Evolutionary conservation across 2,888 invertebrate species (phyloP).

Genomic region (Lasioglossum pauxillum): DNA sequence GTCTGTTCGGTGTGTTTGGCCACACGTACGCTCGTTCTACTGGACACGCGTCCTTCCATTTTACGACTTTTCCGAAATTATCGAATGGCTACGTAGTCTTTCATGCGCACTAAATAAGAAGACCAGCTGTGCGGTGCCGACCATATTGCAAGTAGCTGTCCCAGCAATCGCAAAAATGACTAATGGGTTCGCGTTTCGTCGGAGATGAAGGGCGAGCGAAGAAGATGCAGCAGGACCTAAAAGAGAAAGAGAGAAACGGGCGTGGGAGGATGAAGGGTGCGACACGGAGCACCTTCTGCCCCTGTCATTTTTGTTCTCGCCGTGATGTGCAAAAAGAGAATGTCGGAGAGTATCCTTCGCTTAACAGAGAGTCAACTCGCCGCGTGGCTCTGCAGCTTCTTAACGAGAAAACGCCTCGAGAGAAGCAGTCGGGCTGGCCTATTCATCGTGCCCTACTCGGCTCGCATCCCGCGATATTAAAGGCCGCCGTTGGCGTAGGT

Average conservation of each 20-base stretch:
- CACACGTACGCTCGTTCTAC: background rate
- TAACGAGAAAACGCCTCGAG: slow-evolving; percentile 63
- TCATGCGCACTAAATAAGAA: too few relatives aligned
- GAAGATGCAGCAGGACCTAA: background rate
- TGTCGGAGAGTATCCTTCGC: slow-evolving; percentile 35
- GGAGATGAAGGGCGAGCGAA: background rate
- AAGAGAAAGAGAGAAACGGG: background rate
- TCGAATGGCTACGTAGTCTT: too few relatives aligned
- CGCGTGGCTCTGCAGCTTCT: slow-evolving; percentile 45
- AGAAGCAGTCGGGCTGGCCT: slow-evolving; percentile 31
- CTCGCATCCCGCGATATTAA: slow-evolving; percentile 39
- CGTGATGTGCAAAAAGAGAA: background rate
- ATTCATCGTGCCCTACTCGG: slow-evolving; percentile 49
- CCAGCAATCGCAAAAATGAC: background rate
- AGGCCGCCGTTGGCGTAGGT: slow-evolving; percentile 34
- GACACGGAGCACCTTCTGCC: slow-evolving; percentile 8
- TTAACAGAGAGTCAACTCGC: slow-evolving; percentile 52
- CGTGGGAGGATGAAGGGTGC: background rate
- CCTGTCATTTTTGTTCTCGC: slow-evolving; percentile 23
- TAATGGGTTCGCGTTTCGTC: background rate
- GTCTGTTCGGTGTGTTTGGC: background rate
- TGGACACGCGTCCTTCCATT: background rate
- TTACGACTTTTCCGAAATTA: background rate
- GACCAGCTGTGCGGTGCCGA: background rate
- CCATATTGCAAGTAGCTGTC: background rate